Evolutionary conservation across 2,797 vertebrate genomes (phyloP), one percentile per base, ranked within the genome.

Genomic region (Craterocephalus amniculus): DNA sequence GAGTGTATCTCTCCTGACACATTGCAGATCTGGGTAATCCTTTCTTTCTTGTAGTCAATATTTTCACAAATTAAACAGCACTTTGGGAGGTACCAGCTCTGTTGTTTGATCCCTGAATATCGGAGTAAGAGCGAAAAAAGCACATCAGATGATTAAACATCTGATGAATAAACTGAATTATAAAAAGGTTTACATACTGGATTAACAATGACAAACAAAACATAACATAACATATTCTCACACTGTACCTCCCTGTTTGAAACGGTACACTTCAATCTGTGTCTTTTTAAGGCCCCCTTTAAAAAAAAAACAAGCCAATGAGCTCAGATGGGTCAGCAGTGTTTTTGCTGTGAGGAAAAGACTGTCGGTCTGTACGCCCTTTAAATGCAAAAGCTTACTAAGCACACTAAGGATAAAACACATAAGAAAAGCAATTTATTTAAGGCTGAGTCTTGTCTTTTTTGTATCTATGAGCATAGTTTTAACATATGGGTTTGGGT

Each of bases 21-120:
- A 45, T 48, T 1, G 3, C 35, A 69, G 51, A 54, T 54, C 36
- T 11, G 13, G n/a, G 18, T 16, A 4, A 57, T 63, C 1, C 48
- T 62, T 49, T 62, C 20, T 58, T 38, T 49, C 58, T 4, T 13
- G 12, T 72, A 56, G 43, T 67, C 65, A 74, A 48, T 70, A 54
- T 67, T 68, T 54, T 56, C 31, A 64, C 45, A 56, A 36, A 79
- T 43, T 35, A 43, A 74, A 81, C 22, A n/a, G 57, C 54, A 18
- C 18, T 57, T 34, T 57, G 31, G 31, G 29, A 57, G 48, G 22
- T 11, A 29, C 11, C 13, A 16, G 2, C 29, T 16, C 26, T 54
- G 13, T 16, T 29, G 13, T 29, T 54, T 27, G 51, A 45, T 45
- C 20, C 20, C 20, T n/a, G 20, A 29, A 54, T 14, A 29, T 16